Evolutionary conservation across 2,888 invertebrate genomes (phyloP).

Genomic region (Sycophila texana): DNA sequence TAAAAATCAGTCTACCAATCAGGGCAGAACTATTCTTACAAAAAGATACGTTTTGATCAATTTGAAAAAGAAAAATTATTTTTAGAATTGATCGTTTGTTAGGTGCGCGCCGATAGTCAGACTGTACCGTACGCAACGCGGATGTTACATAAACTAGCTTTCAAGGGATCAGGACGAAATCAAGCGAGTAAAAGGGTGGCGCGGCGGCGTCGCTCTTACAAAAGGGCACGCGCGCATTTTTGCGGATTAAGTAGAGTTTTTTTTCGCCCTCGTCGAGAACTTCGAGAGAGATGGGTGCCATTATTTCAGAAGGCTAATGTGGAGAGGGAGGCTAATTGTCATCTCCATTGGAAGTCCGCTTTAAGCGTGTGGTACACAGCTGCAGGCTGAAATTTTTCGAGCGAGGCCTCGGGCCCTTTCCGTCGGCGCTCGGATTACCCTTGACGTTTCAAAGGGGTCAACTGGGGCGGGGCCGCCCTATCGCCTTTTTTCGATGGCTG

Average conservation of each 20-base stretch:
- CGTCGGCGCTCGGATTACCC: neutral
- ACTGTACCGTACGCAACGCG: conserved; percentile 10
- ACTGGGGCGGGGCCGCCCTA: neutral
- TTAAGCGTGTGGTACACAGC: conserved; percentile 10
- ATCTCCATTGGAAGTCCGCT: conserved; percentile 37
- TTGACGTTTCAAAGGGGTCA: conserved; percentile 30
- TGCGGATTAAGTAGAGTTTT: conserved; percentile 65
- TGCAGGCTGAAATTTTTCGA: conserved; percentile 18
- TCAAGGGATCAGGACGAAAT: conserved; percentile 64
- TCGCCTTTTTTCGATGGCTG: neutral
- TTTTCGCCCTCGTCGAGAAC: conserved; percentile 28
- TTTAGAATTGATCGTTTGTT: too few relatives aligned
- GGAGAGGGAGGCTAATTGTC: conserved; percentile 42
- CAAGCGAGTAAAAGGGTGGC: conserved; percentile 36
- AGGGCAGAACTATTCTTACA: too few relatives aligned
- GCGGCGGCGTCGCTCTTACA: conserved; percentile 17
- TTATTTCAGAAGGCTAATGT: conserved; percentile 48
- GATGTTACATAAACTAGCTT: conserved; percentile 65
- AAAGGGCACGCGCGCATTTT: conserved; percentile 60
- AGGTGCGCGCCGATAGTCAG: too few relatives aligned
- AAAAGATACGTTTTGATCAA: too few relatives aligned
- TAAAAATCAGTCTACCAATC: too few relatives aligned
- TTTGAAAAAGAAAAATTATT: too few relatives aligned
- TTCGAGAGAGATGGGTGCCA: neutral
- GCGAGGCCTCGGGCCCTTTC: neutral